Conservation (phyloP, 2,113 vertebrate species). For the Stigmatopora nigra region DNA sequence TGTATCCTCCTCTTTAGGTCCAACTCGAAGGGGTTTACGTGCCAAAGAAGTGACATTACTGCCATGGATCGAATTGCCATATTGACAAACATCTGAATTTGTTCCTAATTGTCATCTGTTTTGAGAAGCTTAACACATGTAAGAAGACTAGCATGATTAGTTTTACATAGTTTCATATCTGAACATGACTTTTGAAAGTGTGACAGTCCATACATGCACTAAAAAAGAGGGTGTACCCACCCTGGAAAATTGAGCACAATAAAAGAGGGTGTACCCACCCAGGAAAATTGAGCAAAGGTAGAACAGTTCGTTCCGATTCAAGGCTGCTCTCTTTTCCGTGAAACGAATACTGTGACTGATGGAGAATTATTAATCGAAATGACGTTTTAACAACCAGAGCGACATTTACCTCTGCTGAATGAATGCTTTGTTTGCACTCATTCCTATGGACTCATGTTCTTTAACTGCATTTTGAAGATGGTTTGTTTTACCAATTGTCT, state of each 20-base stretch:
- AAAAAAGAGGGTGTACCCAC: too few relatives aligned
- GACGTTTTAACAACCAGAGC: not conserved
- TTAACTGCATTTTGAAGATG: not conserved
- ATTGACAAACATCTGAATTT: not conserved
- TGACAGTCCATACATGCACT: not conserved
- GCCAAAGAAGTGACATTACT: slow-evolving; percentile 70
- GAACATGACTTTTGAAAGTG: not conserved
- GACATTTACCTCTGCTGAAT: not conserved
- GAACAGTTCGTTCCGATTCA: too few relatives aligned
- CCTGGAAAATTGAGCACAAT: too few relatives aligned
- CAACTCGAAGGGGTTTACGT: slow-evolving; percentile 81
- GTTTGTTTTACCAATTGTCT: not conserved
- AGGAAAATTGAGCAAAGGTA: too few relatives aligned
- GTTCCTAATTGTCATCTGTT: not conserved
- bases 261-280: too few relatives aligned
- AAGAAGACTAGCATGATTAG: not conserved
- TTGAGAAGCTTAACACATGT: not conserved
- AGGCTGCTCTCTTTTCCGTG: not conserved
- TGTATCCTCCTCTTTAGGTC: slow-evolving; percentile 66
- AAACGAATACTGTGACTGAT: not conserved
- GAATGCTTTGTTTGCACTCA: not conserved
- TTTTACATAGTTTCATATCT: not conserved
- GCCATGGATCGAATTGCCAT: not conserved
- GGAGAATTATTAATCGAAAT: too few relatives aligned
- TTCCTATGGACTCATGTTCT: not conserved